Evolutionary conservation across 2,888 invertebrate genomes (phyloP).

Genomic region (Caenorhabditis auriculariae): DNA sequence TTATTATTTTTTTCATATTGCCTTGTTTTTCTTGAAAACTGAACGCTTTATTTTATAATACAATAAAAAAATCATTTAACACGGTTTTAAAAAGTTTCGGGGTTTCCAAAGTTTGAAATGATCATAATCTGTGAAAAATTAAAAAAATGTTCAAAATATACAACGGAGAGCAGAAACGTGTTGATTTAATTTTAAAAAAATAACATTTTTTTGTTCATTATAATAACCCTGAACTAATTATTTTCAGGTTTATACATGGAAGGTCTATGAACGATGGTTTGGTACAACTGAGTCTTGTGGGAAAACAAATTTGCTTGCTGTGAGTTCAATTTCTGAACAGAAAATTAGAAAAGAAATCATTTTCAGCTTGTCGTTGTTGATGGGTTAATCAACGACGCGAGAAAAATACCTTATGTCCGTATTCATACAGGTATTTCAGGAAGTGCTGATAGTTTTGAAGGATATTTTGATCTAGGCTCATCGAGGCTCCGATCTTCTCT

Average conservation of each 20-base stretch:
- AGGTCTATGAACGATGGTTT: slow-evolving; percentile 58
- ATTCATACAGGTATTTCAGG: slow-evolving; percentile 41
- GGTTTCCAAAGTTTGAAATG: too few relatives aligned
- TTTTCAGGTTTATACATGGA: slow-evolving; percentile 53
- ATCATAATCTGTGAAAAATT: too few relatives aligned
- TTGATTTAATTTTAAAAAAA: too few relatives aligned
- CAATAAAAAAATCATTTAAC: too few relatives aligned
- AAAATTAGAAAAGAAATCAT: background rate
- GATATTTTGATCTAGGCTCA: slow-evolving; percentile 26
- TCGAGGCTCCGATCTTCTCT: slow-evolving; percentile 33
- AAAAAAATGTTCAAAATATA: too few relatives aligned
- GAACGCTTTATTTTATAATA: too few relatives aligned
- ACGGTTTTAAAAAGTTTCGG: too few relatives aligned
- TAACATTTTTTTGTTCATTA: too few relatives aligned
- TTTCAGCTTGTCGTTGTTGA: slow-evolving; percentile 44
- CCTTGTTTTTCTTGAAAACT: too few relatives aligned
- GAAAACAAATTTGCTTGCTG: slow-evolving; percentile 33
- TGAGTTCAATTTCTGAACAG: background rate
- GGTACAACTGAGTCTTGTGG: slow-evolving; percentile 24
- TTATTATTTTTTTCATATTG: too few relatives aligned
- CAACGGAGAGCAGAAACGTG: background rate
- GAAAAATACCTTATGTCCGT: slow-evolving; percentile 54
- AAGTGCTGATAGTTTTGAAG: background rate
- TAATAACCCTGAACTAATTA: too few relatives aligned
- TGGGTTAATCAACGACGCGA: slow-evolving; percentile 52